Evolutionary conservation across 2,113 vertebrate species (phyloP).

Genomic region (Formicarius rufipectus): DNA sequence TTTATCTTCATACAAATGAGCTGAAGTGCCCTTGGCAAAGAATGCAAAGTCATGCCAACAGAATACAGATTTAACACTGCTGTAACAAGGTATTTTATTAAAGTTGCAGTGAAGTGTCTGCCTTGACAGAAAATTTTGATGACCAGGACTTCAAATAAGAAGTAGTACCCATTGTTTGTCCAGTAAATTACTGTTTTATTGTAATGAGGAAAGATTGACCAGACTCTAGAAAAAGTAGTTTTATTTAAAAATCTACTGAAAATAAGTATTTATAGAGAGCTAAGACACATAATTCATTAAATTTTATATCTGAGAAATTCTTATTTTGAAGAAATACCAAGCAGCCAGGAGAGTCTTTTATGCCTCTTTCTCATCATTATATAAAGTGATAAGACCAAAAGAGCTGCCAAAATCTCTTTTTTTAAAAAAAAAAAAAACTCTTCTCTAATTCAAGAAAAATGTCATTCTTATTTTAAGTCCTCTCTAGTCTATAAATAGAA

Average conservation of each 20-base stretch:
- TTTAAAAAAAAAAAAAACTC: not conserved
- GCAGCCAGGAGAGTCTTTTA: not conserved
- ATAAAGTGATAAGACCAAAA: not conserved
- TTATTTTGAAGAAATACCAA: not conserved
- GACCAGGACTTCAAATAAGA: not conserved
- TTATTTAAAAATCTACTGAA: not conserved
- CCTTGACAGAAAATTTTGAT: not conserved
- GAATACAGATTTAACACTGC: constrained; percentile 36
- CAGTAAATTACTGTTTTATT: not conserved
- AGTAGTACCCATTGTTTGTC: not conserved
- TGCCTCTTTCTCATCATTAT: not conserved
- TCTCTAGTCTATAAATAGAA: not conserved
- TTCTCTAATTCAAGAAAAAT: not conserved
- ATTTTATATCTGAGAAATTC: not conserved
- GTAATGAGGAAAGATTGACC: not conserved
- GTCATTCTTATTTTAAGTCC: not conserved
- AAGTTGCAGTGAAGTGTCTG: not conserved
- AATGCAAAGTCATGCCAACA: constrained; percentile 25
- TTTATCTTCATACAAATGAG: constrained; percentile 64
- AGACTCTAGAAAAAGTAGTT: not conserved
- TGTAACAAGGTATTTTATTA: constrained; percentile 20
- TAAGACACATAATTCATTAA: not conserved
- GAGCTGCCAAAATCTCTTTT: not conserved
- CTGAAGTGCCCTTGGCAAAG: constrained; percentile 50
- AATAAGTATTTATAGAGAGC: not conserved